Percentiles rank a stretch among this genome's conserved stretches.
These are phyloP conservation scores for Gymnogyps californianus DNA, from an alignment of 2,113 vertebrate species.

Conservation along the genomic window DNA sequence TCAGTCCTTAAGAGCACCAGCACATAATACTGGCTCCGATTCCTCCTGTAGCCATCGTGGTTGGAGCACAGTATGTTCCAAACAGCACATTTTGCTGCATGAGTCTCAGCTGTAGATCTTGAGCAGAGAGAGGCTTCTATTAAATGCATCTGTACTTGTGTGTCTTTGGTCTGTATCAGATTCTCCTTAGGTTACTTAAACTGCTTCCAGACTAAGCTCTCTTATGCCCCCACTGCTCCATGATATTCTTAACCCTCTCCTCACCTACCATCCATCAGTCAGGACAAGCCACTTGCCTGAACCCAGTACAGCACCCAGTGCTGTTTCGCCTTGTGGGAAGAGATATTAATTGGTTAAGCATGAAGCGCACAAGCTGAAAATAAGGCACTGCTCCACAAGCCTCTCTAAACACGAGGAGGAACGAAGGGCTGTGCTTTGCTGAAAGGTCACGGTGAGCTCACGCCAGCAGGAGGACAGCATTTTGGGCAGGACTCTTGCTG, in stretches of 20 bases:
- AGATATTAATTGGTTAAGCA: background rate
- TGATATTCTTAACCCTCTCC: slow-evolving; percentile 28
- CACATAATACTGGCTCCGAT: slow-evolving; percentile 45
- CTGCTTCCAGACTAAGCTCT: slow-evolving; percentile 46
- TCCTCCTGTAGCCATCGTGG: slow-evolving; percentile 43
- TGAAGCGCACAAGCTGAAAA: background rate
- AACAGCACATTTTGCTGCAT: slow-evolving; percentile 57
- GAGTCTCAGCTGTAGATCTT: slow-evolving; percentile 51
- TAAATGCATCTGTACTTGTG: slow-evolving; percentile 59
- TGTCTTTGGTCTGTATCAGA: slow-evolving; percentile 53
- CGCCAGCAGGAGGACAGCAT: background rate
- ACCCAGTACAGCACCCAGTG: background rate
- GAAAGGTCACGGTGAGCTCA: slow-evolving; percentile 52
- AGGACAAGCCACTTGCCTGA: background rate
- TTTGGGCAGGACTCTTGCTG: slow-evolving; percentile 43
- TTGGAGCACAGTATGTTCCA: slow-evolving; percentile 66
- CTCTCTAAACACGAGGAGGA: background rate
- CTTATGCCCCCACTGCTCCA: background rate
- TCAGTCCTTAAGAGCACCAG: slow-evolving; percentile 57
- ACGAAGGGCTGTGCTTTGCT: background rate
- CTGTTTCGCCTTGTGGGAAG: background rate
- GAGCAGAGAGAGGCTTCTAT: slow-evolving; percentile 46
- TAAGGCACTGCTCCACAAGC: background rate
- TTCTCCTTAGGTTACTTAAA: slow-evolving; percentile 63
- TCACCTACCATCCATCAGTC: background rate